Conservation (phyloP, 2,113 vertebrate species). For the Panthera tigris region DNA sequence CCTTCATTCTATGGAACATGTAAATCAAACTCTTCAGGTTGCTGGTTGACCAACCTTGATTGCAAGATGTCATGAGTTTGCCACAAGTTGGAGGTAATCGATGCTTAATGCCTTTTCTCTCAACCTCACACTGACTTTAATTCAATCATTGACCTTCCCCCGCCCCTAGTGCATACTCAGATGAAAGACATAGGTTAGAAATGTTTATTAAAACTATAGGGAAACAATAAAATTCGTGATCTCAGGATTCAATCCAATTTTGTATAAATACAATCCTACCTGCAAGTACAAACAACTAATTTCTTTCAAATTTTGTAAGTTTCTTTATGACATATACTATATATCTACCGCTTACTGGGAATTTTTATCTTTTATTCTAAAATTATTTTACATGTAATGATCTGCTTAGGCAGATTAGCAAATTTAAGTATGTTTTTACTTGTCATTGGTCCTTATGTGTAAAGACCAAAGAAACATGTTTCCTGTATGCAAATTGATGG, state of each 20-base stretch:
- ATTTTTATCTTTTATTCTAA: not conserved
- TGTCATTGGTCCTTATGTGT: not conserved
- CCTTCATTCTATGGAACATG: not conserved
- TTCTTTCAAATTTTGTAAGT: not conserved
- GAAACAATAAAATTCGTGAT: not conserved
- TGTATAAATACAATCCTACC: not conserved
- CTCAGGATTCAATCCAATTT: not conserved
- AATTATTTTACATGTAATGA: not conserved
- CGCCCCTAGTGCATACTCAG: not conserved
- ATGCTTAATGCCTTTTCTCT: not conserved
- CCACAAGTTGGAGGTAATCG: not conserved
- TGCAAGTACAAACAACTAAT: not conserved
- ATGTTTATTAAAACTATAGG: not conserved
- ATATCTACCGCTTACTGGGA: not conserved
- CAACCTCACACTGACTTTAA: not conserved
- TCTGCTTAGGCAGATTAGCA: not conserved
- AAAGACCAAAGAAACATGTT: not conserved
- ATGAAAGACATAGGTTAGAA: not conserved
- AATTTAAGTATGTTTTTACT: not conserved
- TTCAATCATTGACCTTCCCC: not conserved
- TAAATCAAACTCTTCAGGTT: not conserved
- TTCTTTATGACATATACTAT: not conserved
- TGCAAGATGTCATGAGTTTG: not conserved
- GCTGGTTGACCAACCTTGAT: not conserved
- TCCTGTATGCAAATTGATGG: not conserved